Evolutionary conservation across 2,888 invertebrate genomes (phyloP), one percentile per base, ranked within the genome.

Genomic region (Lycia hirtaria): DNA sequence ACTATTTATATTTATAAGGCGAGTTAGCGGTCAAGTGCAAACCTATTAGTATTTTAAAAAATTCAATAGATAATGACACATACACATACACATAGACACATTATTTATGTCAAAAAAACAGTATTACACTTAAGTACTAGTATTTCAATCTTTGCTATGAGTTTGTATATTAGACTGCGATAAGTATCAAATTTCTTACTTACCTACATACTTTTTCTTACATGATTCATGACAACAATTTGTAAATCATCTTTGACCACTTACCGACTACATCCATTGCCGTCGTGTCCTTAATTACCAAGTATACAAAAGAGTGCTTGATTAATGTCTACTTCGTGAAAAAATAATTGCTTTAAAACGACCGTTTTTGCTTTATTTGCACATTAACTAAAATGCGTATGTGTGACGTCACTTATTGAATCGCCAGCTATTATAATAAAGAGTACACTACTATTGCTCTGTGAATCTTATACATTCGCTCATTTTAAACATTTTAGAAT

Each of bases 241-340:
- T 45, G 24, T 30, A 37, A 40, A 51, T 35, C 51, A 33, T 40
- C 45, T 40, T 41, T 35, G 44, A n/a, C 40, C 32, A 22, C 9
- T 51, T 44, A 35, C 49, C 45, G 45, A 24, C 44, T 5, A 19
- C 38, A 38, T 44, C 17, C 20, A 19, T 19, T 32, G 30, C 44
- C 17, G 37, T 28, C 45, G 51, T 51, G 51, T 45, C 56, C 56
- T 56, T 56, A 56, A 56, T 56, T 51, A 56, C 56, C 26, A 26
- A 15, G 33, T 19, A 15, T 12, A 51, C 38, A 51, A 51, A 56
- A 51, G 37, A 56, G 51, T 32, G 30, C 20, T 20, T 56, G 56
- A 56, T 51, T 51, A 45, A 56, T 56, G 56, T 33, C 19, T 30
- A 38, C 40, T 40, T 32, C 32, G 10, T 51, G 40, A 51, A 56